phyloP scores from a whole-genome alignment of 2,888 invertebrate genomes.

The Lithophane ornitopus region DNA sequence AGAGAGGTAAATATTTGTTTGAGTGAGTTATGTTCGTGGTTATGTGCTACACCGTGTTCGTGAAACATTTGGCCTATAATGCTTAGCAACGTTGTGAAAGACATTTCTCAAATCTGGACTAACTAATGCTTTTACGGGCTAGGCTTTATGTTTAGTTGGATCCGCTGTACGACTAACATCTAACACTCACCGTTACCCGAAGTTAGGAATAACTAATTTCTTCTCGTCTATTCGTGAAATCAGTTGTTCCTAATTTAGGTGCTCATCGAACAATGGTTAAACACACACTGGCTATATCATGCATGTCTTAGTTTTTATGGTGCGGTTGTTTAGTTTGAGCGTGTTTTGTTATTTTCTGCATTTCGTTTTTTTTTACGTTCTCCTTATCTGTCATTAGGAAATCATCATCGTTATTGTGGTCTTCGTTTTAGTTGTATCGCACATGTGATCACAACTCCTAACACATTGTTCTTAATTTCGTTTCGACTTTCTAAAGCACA shows the following conservation, averaged over 20 bases:
- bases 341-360: slow-evolving; percentile 47
- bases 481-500: slow-evolving; percentile 54
- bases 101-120: slow-evolving; percentile 91
- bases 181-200: slow-evolving; percentile 56
- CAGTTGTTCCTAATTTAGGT: slow-evolving; percentile 65
- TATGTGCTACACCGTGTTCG: slow-evolving; percentile 86
- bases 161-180: slow-evolving; percentile 70
- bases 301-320: slow-evolving; percentile 59
- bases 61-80: slow-evolving; percentile 89
- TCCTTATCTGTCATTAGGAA: slow-evolving; percentile 40
- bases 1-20: slow-evolving; percentile 94
- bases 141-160: slow-evolving; percentile 79
- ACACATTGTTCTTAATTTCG: slow-evolving; percentile 49
- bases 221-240: slow-evolving; percentile 54
- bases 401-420: slow-evolving; percentile 41
- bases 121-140: slow-evolving; percentile 86
- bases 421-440: slow-evolving; percentile 35
- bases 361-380: slow-evolving; percentile 32
- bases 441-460: slow-evolving; percentile 31
- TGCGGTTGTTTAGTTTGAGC: slow-evolving; percentile 55
- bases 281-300: slow-evolving; percentile 47
- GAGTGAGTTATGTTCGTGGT: slow-evolving; percentile 87
- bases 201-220: slow-evolving; percentile 70
- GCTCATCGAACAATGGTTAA: slow-evolving; percentile 44
- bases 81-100: slow-evolving; percentile 87